Evolutionary conservation across 2,113 vertebrate species (phyloP).

Genomic region (Myrmecophaga tridactyla): DNA sequence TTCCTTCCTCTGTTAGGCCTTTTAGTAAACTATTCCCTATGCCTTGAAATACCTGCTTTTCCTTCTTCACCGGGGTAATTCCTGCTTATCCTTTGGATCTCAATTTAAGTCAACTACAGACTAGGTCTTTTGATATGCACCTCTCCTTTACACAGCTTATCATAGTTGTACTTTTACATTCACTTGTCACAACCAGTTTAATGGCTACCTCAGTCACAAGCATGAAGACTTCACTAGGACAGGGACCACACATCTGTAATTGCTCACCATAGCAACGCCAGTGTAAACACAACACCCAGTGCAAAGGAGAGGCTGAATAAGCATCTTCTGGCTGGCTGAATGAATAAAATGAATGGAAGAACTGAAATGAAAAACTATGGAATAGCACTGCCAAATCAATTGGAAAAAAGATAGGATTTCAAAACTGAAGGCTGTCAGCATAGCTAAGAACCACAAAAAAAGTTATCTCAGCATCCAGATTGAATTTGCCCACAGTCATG

Average conservation of each 20-base stretch:
- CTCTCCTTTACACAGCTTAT: not conserved
- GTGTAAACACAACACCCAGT: not conserved
- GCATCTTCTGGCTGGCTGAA: not conserved
- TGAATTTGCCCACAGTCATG: not conserved
- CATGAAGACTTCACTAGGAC: not conserved
- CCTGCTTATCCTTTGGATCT: not conserved
- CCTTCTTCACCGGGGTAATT: not conserved
- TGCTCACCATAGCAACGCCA: not conserved
- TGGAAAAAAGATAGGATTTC: not conserved
- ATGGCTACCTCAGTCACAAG: not conserved
- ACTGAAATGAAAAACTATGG: not conserved
- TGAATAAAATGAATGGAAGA: not conserved
- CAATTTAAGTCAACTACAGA: not conserved
- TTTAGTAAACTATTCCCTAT: not conserved
- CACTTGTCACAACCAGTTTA: not conserved
- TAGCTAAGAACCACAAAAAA: slow-evolving; percentile 6
- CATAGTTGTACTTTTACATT: not conserved
- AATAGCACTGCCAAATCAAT: not conserved
- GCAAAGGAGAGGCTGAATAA: not conserved
- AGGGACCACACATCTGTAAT: not conserved
- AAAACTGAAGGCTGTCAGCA: not conserved
- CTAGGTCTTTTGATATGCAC: not conserved
- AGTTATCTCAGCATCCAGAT: slow-evolving; percentile 2
- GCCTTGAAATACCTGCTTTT: not conserved
- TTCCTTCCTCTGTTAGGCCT: not conserved